Evolutionary conservation across 2,113 vertebrate genomes (phyloP).

Genomic region (Pan troglodytes): NHGRI_mPanTro3-v2.1_pri NC_072414.2:79899501-79900000

Average conservation of each 20-base stretch:
- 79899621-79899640: background rate
- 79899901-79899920: background rate
- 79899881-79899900: background rate
- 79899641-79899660: background rate
- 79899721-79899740: background rate
- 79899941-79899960: background rate
- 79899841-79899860: background rate
- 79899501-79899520: background rate
- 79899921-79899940: background rate
- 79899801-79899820: background rate
- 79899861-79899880: accelerated
- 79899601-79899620: background rate
- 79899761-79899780: background rate
- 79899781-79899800: background rate
- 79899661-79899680: background rate
- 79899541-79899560: background rate
- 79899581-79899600: background rate
- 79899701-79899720: background rate
- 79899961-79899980: too few species aligned
- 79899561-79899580: too few species aligned
- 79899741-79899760: background rate
- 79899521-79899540: background rate
- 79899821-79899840: background rate
- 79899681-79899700: background rate
- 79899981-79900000: background rate